Percentiles rank a stretch among this genome's conserved stretches.
Conservation (phyloP, 2,888 invertebrate species). For the Apodemia mormo region DNA sequence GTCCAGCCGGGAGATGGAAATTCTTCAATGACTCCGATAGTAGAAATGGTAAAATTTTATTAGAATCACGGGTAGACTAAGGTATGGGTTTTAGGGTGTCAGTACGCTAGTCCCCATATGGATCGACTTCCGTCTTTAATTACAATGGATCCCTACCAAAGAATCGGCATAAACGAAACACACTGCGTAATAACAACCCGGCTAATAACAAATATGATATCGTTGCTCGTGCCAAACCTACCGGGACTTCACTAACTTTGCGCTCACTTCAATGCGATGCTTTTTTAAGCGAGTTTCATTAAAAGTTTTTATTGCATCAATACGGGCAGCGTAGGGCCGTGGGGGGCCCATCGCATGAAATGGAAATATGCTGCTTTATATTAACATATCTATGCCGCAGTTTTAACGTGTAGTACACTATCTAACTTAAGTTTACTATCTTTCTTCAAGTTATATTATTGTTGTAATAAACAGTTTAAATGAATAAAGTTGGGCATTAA, state of each 20-base stretch:
- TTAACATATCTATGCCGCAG: neutral
- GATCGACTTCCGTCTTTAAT: too few relatives aligned
- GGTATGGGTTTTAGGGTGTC: too few relatives aligned
- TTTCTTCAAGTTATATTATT: too few relatives aligned
- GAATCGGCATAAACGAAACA: neutral
- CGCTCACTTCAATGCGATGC: neutral
- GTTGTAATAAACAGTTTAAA: too few relatives aligned
- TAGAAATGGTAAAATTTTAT: too few relatives aligned
- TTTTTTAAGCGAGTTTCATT: constrained; percentile 17
- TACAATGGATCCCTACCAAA: neutral
- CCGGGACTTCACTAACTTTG: constrained; percentile 6
- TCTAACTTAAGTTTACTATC: too few relatives aligned
- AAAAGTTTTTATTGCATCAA: constrained; percentile 7
- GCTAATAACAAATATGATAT: neutral
- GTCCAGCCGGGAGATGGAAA: too few relatives aligned
- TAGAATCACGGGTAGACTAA: too few relatives aligned
- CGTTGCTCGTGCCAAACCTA: neutral
- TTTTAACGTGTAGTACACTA: neutral
- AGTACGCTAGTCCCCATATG: too few relatives aligned
- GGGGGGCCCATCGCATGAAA: neutral
- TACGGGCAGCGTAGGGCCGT: neutral
- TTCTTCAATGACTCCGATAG: too few relatives aligned
- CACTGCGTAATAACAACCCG: neutral
- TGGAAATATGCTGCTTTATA: neutral
- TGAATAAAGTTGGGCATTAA: too few relatives aligned